phyloP scores from a whole-genome alignment of 2,113 vertebrate species.

The Gorilla gorilla region DNA sequence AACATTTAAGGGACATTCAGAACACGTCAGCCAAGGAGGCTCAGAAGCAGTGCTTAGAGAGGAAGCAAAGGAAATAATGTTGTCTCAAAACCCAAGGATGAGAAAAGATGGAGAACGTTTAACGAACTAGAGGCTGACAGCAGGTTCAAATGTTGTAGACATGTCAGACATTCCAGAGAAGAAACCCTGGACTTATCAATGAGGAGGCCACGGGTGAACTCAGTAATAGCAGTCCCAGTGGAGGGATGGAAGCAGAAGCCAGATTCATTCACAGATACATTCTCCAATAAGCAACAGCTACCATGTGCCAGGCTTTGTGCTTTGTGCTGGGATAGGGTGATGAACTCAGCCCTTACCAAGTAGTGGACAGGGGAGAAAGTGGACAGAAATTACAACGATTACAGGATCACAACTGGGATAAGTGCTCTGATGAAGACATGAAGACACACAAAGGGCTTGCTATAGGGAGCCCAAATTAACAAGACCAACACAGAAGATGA shows the following conservation, averaged over 20 bases:
- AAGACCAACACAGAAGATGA: neutral
- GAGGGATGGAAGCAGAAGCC: neutral
- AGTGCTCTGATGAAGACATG: neutral
- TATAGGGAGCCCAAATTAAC: neutral
- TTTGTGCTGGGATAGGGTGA: too few species aligned
- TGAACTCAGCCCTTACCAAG: too few species aligned
- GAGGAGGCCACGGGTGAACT: neutral
- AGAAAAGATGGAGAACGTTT: neutral
- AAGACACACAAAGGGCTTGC: neutral
- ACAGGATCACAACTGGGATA: neutral
- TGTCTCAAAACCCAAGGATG: neutral
- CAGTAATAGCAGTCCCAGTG: neutral
- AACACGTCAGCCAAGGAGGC: neutral
- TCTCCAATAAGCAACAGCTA: neutral
- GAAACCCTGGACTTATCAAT: neutral
- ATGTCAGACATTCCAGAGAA: neutral
- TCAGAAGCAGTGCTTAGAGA: neutral
- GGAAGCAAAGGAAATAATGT: neutral
- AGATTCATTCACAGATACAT: neutral
- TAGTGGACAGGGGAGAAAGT: neutral
- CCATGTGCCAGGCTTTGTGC: neutral
- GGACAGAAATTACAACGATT: neutral
- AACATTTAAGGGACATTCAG: neutral
- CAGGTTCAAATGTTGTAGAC: neutral
- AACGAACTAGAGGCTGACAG: neutral